Base-by-base conservation (phyloP, 2,797 vertebrate genomes). In the Crenichthys baileyi region DNA sequence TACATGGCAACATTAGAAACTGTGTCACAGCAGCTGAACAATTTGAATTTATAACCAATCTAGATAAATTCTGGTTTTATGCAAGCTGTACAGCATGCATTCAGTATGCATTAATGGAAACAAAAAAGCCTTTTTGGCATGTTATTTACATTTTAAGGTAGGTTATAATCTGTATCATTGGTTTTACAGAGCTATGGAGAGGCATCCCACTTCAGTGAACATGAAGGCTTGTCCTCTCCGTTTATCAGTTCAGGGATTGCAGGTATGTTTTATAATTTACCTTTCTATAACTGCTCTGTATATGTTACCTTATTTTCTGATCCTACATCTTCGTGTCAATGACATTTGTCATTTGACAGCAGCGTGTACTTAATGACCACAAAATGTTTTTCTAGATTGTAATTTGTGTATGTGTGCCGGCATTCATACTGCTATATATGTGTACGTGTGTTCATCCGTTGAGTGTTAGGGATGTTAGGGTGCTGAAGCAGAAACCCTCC, bases 231-330 rank as follows among this genome's bases (percentile, higher is more conserved):
- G 79, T 95, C 97, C 84, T 96, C 98, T 2, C 93, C 97, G 0
- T 99, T 99, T 93, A 96, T 99, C 91, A 96, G 96, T 85, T 95
- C 97, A 4, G 97, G 97, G 76, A 96, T 99, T 1, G 94, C 96
- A 90, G 98, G 98, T 98, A 88, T 93, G 96, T 78, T 73, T 0
- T 44, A n/a, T n/a, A 36, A 53, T 12, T 58, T 70, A 12, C 5
- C 0, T 72, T 55, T 78, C 5, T 26, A 53, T 20, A 41, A 31
- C 73, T 60, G 0, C 26, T n/a, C 73, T 50, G 41, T 20, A 29
- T 67, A 16, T 46, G 39, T 13, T 41, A 12, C 48, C 56, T 50
- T 1, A 39, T 73, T 39, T 56, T 44, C 20, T 67, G 63, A 11
- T 11, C 31, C 31, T 41, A 13, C 8, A 5, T 24, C 24, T 67